Percentiles rank a stretch among this genome's conserved stretches.
Evolutionary conservation across 2,797 vertebrate genomes (phyloP).

Genomic region (Rousettus madagascariensis): DNA sequence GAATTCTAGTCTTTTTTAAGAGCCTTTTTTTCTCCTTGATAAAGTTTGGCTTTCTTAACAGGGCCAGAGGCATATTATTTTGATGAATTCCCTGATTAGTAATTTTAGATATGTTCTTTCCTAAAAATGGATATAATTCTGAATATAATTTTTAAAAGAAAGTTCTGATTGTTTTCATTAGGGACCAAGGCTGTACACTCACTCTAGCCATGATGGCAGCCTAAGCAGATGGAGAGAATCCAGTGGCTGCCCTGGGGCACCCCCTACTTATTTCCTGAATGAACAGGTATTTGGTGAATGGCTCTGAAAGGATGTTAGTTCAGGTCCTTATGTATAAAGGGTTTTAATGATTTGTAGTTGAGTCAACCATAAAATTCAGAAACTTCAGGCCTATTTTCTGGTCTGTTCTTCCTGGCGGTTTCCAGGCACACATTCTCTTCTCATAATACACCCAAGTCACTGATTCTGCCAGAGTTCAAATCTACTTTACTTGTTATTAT

Average conservation of each 20-base stretch:
- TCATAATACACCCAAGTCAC: background rate
- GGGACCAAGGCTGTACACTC: background rate
- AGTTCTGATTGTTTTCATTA: background rate
- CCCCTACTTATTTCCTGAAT: background rate
- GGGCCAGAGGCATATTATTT: background rate
- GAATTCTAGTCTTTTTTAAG: slow-evolving; percentile 22
- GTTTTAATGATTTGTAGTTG: background rate
- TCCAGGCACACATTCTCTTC: background rate
- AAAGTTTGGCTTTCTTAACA: background rate
- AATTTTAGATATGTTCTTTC: background rate
- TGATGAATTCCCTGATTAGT: background rate
- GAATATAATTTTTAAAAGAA: background rate
- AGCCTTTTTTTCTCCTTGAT: background rate
- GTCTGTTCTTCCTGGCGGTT: background rate
- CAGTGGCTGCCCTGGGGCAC: background rate
- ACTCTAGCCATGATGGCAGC: background rate
- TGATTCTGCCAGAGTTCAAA: background rate
- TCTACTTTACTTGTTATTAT: background rate
- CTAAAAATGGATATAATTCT: slow-evolving; percentile 9
- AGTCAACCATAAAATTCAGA: background rate
- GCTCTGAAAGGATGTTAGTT: background rate
- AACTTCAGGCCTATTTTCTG: background rate
- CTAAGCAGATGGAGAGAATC: background rate
- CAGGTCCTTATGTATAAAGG: background rate
- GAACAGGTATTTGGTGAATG: background rate